phyloP scores from a whole-genome alignment of 2,888 invertebrate species.

The Sinohyriopsis cumingii region DNA sequence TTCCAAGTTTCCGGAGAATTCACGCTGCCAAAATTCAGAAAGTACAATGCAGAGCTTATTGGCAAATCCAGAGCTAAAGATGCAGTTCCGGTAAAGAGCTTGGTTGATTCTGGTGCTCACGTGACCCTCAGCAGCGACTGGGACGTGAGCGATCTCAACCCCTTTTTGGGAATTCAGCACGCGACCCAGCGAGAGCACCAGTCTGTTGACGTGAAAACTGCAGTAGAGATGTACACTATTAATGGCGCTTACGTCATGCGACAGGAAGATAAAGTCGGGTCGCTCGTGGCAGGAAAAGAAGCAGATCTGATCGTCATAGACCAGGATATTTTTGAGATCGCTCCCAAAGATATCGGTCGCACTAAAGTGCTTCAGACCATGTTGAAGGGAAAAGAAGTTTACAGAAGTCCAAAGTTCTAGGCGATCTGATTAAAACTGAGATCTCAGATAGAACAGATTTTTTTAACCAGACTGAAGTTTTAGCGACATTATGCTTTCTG shows the following conservation, averaged over 20 bases:
- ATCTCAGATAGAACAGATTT: too few species aligned
- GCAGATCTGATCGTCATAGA: slow-evolving; percentile 18
- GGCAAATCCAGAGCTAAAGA: slow-evolving; percentile 8
- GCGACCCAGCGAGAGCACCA: slow-evolving; percentile 3
- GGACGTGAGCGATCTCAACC: slow-evolving; percentile 30
- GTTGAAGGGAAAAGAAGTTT: slow-evolving; percentile 14
- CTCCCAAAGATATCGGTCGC: slow-evolving; percentile 2
- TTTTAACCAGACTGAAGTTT: too few species aligned
- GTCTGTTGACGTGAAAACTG: slow-evolving; percentile 11
- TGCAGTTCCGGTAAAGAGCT: slow-evolving; percentile 19
- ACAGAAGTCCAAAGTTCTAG: not conserved
- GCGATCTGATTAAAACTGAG: too few species aligned
- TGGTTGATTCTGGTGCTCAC: slow-evolving; percentile 15
- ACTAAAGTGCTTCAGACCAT: slow-evolving; percentile 12
- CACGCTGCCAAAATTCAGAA: slow-evolving; percentile 7
- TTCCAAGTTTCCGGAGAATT: slow-evolving; percentile 31
- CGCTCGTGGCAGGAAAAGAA: slow-evolving; percentile 10
- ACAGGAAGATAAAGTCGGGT: slow-evolving; percentile 16
- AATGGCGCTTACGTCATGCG: slow-evolving; percentile 20
- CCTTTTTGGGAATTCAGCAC: slow-evolving; percentile 19
- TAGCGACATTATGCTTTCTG: too few species aligned
- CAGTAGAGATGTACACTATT: slow-evolving; percentile 19
- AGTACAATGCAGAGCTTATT: slow-evolving; percentile 11
- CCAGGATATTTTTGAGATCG: slow-evolving; percentile 6
- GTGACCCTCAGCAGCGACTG: slow-evolving; percentile 34